Percentiles rank a stretch among this genome's conserved stretches.
phyloP scores from a whole-genome alignment of 1,140 invertebrate species.

The Drosophila parvula region DNA sequence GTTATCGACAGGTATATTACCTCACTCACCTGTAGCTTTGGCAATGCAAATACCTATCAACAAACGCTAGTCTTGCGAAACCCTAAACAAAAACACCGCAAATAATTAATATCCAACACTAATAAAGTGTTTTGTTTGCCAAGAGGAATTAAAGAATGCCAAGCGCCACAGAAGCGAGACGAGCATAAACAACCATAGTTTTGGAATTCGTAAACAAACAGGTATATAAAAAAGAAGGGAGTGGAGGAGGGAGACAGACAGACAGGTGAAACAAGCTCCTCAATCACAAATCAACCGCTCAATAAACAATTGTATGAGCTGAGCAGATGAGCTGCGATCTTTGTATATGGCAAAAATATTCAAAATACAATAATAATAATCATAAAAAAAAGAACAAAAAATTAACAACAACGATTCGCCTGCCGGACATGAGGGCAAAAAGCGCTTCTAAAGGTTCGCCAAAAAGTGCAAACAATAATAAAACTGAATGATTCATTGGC shows the following conservation, averaged over 20 bases:
- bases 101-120: conserved; percentile 39
- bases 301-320: conserved; percentile 23
- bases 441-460: conserved; percentile 17
- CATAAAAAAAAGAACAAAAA: conserved; percentile 28
- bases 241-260: conserved; percentile 2
- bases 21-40: conserved; percentile 31
- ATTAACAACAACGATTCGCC: conserved; percentile 48
- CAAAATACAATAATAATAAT: conserved; percentile 43
- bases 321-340: conserved; percentile 1
- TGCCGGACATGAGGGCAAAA: conserved; percentile 61
- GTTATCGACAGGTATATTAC: conserved; percentile 38
- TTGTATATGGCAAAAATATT: conserved; percentile 25
- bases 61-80: conserved; percentile 23
- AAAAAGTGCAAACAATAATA: conserved; percentile 31
- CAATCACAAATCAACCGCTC: conserved; percentile 30
- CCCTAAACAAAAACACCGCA: conserved; percentile 22
- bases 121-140: conserved; percentile 31
- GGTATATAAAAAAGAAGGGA: conserved; percentile 20
- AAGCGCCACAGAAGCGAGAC: conserved; percentile 35
- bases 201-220: conserved; percentile 37
- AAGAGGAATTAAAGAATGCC: conserved; percentile 27
- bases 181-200: conserved; percentile 28
- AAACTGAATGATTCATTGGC: conserved; percentile 65
- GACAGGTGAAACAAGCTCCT: conserved; percentile 11
- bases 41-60: conserved; percentile 19